Evolutionary conservation across 2,113 vertebrate genomes (phyloP), one percentile per base, ranked within the genome.

Genomic region (Athene cunicularia): DNA sequence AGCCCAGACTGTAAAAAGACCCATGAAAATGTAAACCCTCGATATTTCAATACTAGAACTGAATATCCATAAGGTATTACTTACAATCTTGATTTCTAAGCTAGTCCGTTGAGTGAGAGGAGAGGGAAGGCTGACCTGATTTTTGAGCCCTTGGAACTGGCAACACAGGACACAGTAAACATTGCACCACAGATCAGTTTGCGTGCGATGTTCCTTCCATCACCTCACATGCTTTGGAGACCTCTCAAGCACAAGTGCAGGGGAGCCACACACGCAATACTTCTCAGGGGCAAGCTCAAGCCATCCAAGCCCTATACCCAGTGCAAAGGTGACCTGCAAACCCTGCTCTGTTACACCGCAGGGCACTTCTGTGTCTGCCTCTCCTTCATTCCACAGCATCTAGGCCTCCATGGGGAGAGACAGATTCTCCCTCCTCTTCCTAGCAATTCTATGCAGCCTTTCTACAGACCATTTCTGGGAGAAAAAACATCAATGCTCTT

Each of bases 61-160:
- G 85, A 96, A 89, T 89, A 85, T 75, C 93, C 70, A 24, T 45
- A 81, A 84, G 76, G 60, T 79, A 84, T 95, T 87, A 74, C 35
- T 95, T 93, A 87, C 80, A 73, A 85, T 94, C 93, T 91, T 95
- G 80, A 91, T 95, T 97, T 94, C 77, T 88, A 74, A 88, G 76
- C 53, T 86, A 91, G 62, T 66, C 50, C 3, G 0, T 30, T 79
- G 70, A 88, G 21, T 33, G 68, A 76, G 32, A 73, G 33, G 52
- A 74, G 73, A 77, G 15, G 52, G 67, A 81, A 89, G 74, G 55
- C 62, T 95, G 94, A 95, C 96, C 91, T 90, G 84, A 91, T 94
- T 97, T 96, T 91, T 93, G 89, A 96, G 93, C 89, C 86, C 77
- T 80, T 85, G 66, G 84, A 95, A 89, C 0, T 50, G 70, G 70